A percentile compares a stretch with the other conserved stretches of the same genome.
These are phyloP conservation scores for Oenanthe oenanthe DNA, from an alignment of 2,113 vertebrate genomes.

Conservation along the genomic window DNA sequence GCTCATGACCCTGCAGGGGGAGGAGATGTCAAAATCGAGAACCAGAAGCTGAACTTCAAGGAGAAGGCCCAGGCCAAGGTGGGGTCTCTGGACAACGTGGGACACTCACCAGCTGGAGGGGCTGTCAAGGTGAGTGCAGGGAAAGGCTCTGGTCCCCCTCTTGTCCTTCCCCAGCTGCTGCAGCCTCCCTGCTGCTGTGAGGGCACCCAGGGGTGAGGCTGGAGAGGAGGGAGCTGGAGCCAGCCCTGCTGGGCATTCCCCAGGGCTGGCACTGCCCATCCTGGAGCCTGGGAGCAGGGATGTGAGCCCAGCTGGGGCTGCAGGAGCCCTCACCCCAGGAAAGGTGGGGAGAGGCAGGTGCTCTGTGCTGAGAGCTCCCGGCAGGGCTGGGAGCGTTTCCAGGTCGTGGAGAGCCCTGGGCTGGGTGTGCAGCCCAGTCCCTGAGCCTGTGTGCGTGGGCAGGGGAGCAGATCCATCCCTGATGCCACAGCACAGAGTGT, in stretches of 20 bases:
- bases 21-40: slow-evolving; percentile 89
- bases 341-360: not conserved
- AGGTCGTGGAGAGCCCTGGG: not conserved
- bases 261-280: not conserved
- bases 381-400: rapidly evolving
- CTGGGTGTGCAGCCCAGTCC: not conserved
- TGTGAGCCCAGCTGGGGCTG: not conserved
- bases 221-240: not conserved
- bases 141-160: not conserved
- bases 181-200: not conserved
- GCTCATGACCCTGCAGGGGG: slow-evolving; percentile 76
- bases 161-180: not conserved
- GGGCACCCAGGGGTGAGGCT: not conserved
- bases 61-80: slow-evolving; percentile 92
- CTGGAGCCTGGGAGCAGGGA: not conserved
- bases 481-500: not conserved
- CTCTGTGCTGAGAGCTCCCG: not conserved
- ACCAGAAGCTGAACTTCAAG: slow-evolving; percentile 89
- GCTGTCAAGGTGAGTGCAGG: slow-evolving; percentile 78
- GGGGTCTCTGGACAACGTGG: slow-evolving; percentile 87
- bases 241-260: not conserved
- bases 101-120: slow-evolving; percentile 81
- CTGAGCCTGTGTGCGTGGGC: not conserved
- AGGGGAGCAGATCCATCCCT: not conserved
- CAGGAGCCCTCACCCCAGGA: not conserved